Conservation (phyloP, 2,888 invertebrate species). For the Sinohyriopsis cumingii region DNA sequence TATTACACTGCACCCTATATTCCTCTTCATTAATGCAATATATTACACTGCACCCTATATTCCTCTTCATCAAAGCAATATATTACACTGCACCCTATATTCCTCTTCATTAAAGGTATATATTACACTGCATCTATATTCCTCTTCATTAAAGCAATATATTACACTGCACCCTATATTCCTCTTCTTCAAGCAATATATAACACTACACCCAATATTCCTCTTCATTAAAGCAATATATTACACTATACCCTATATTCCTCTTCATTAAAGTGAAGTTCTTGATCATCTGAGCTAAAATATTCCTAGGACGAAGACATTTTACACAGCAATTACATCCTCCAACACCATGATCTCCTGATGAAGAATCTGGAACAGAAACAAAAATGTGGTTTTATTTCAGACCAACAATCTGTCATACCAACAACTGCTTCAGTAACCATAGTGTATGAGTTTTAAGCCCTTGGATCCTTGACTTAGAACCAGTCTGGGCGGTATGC, state of each 20-base stretch:
- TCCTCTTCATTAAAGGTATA: slow-evolving; percentile 62
- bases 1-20: slow-evolving; percentile 68
- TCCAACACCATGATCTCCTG: neutral
- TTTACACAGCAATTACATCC: slow-evolving; percentile 24
- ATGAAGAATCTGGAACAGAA: slow-evolving; percentile 1
- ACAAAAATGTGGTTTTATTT: neutral
- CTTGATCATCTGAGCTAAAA: slow-evolving; percentile 63
- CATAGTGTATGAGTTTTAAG: too few relatives aligned
- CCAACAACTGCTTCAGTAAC: too few relatives aligned
- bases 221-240: too few relatives aligned
- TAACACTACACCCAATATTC: slow-evolving; percentile 51
- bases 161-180: slow-evolving; percentile 49
- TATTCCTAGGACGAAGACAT: slow-evolving; percentile 48
- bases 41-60: too few relatives aligned
- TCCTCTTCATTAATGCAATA: slow-evolving; percentile 64
- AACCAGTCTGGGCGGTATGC: too few relatives aligned
- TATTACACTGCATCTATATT: too few relatives aligned
- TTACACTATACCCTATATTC: slow-evolving; percentile 57
- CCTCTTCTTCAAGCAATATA: too few relatives aligned
- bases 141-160: slow-evolving; percentile 50
- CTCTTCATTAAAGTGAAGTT: slow-evolving; percentile 64
- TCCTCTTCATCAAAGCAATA: slow-evolving; percentile 62
- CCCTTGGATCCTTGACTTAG: too few relatives aligned
- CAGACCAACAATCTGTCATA: too few relatives aligned
- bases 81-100: too few relatives aligned